These are phyloP conservation scores for Antitype chi DNA, from an alignment of 2,888 invertebrate genomes.

Conservation along the genomic window DNA sequence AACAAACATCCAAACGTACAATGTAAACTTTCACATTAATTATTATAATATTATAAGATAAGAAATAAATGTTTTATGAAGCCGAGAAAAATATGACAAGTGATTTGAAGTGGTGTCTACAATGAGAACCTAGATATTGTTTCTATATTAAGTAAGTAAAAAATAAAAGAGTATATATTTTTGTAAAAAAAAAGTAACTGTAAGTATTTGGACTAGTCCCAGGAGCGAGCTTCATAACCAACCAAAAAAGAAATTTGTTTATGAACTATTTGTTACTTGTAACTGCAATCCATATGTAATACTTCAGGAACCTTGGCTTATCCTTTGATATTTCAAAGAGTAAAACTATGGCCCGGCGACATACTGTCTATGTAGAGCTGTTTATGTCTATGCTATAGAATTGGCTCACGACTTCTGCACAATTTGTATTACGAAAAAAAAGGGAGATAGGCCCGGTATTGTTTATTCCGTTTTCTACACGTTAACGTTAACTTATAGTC, in stretches of 20 bases:
- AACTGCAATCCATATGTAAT: background rate
- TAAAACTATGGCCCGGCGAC: conserved; percentile 27
- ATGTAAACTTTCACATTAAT: no score
- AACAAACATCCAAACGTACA: no score
- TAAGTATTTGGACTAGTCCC: no score
- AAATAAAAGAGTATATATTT: background rate
- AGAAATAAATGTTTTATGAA: background rate
- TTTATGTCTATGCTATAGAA: conserved; percentile 14
- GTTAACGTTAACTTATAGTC: background rate
- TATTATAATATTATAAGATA: no score
- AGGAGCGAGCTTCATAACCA: background rate
- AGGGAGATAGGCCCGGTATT: background rate
- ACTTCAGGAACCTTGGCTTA: background rate
- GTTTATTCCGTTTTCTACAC: conserved; percentile 1
- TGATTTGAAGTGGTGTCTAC: background rate
- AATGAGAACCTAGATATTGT: background rate
- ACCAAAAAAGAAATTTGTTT: background rate
- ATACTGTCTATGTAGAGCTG: conserved; percentile 27
- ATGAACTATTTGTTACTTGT: background rate
- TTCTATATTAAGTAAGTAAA: background rate
- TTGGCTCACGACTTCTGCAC: background rate
- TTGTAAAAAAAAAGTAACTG: background rate
- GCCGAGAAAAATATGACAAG: background rate
- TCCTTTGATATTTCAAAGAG: background rate
- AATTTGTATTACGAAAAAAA: conserved; percentile 4